Evolutionary conservation across 2,113 vertebrate species (phyloP).

Genomic region (Illadopsis cleaveri): DNA sequence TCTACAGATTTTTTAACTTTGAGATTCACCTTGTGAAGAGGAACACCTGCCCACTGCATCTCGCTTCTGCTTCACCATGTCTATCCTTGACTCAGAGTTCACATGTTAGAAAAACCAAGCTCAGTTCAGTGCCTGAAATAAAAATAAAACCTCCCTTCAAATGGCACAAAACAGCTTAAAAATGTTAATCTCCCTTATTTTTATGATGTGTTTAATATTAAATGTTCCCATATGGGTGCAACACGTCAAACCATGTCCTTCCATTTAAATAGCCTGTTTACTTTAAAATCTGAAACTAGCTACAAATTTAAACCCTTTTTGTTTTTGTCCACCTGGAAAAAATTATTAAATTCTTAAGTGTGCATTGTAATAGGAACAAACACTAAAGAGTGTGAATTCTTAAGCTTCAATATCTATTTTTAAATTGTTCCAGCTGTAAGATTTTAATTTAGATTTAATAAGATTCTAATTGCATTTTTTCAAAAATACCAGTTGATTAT

Average conservation of each 20-base stretch:
- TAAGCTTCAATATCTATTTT: conserved; percentile 67
- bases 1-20: neutral
- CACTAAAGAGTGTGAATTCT: conserved; percentile 44
- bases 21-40: neutral
- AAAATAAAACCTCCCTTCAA: conserved; percentile 30
- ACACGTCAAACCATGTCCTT: neutral
- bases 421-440: conserved; percentile 45
- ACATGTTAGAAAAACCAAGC: neutral
- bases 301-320: conserved; percentile 52
- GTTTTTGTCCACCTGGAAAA: conserved; percentile 64
- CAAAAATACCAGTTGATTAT: conserved; percentile 20
- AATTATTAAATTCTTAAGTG: conserved; percentile 49
- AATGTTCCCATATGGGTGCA: conserved; percentile 56
- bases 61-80: neutral
- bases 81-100: neutral
- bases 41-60: fast-evolving
- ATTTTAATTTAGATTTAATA: conserved; percentile 69
- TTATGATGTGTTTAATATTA: conserved; percentile 66
- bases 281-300: conserved; percentile 66
- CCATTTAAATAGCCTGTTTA: conserved; percentile 60
- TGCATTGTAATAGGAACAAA: conserved; percentile 50
- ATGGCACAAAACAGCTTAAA: conserved; percentile 35
- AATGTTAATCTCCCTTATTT: conserved; percentile 52
- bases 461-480: conserved; percentile 48
- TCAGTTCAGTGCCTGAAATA: neutral